Percentiles rank a stretch among this genome's conserved stretches.
Conservation (phyloP, 2,113 vertebrate species). For the Todiramphus saurophagus region DNA sequence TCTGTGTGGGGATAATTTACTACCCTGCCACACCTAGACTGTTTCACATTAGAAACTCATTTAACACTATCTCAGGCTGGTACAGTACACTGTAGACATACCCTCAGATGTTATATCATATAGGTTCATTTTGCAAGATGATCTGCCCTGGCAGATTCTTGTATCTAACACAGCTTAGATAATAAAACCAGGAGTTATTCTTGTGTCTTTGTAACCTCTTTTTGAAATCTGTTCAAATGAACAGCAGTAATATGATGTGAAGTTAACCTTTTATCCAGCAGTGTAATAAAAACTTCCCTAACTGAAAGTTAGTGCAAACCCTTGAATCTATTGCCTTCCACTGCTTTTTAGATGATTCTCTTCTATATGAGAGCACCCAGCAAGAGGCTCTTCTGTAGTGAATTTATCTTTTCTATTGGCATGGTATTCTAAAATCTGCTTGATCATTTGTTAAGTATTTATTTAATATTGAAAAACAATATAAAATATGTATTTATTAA, state of each 20-base stretch:
- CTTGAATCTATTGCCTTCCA: background rate
- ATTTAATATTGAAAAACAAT: background rate
- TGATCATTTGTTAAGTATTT: background rate
- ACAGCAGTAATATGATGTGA: background rate
- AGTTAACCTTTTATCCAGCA: background rate
- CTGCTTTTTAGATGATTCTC: background rate
- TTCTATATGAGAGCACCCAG: background rate
- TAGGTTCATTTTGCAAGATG: background rate
- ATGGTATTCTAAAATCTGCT: background rate
- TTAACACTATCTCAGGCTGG: background rate
- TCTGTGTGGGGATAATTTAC: background rate
- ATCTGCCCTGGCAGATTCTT: background rate
- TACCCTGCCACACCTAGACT: background rate
- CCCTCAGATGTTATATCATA: background rate
- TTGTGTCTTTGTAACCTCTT: background rate
- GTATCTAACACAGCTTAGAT: background rate
- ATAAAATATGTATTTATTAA: background rate
- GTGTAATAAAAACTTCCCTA: background rate
- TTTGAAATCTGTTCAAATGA: background rate
- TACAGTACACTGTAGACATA: background rate
- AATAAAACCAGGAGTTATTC: background rate
- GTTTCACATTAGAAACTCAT: slow-evolving; percentile 17
- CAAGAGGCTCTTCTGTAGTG: background rate
- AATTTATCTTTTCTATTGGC: background rate
- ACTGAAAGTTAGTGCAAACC: background rate